Conservation (phyloP, 2,888 invertebrate genomes). For the Philopedon plagiatum region DNA sequence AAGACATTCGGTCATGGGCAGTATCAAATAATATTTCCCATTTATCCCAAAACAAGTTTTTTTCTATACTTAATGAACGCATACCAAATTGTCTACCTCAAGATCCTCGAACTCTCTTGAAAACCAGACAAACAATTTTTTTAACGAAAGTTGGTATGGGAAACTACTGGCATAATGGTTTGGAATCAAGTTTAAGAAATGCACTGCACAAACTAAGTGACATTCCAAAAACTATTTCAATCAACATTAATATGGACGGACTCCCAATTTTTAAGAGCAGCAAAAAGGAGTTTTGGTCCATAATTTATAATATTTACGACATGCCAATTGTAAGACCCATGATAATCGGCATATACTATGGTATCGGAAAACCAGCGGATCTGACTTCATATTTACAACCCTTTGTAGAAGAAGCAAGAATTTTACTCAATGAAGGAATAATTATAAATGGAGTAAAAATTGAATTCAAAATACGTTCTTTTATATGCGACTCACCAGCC, state of each 20-base stretch:
- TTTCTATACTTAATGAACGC: not conserved
- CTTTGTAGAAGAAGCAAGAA: slow-evolving; percentile 48
- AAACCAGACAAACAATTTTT: slow-evolving; percentile 23
- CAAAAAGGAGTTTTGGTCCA: slow-evolving; percentile 53
- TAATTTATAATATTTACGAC: slow-evolving; percentile 46
- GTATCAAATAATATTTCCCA: slow-evolving; percentile 26
- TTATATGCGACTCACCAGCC: slow-evolving; percentile 50
- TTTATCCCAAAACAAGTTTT: slow-evolving; percentile 14
- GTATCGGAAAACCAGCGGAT: slow-evolving; percentile 43
- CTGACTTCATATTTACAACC: slow-evolving; percentile 31
- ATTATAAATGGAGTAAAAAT: slow-evolving; percentile 28
- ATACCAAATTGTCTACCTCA: slow-evolving; percentile 35
- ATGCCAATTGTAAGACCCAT: slow-evolving; percentile 39
- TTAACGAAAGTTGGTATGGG: slow-evolving; percentile 39
- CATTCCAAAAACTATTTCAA: slow-evolving; percentile 38
- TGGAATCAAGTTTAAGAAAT: slow-evolving; percentile 26
- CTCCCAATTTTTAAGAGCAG: slow-evolving; percentile 49
- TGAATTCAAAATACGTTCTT: slow-evolving; percentile 41
- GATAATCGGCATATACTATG: slow-evolving; percentile 49
- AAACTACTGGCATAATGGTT: slow-evolving; percentile 44
- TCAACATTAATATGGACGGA: too few relatives aligned
- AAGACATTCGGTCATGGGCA: slow-evolving; percentile 38
- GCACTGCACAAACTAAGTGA: slow-evolving; percentile 4
- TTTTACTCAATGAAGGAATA: slow-evolving; percentile 40
- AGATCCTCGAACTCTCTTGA: slow-evolving; percentile 47